phyloP scores from a whole-genome alignment of 2,113 vertebrate genomes.

The Vulpes lagopus region DNA sequence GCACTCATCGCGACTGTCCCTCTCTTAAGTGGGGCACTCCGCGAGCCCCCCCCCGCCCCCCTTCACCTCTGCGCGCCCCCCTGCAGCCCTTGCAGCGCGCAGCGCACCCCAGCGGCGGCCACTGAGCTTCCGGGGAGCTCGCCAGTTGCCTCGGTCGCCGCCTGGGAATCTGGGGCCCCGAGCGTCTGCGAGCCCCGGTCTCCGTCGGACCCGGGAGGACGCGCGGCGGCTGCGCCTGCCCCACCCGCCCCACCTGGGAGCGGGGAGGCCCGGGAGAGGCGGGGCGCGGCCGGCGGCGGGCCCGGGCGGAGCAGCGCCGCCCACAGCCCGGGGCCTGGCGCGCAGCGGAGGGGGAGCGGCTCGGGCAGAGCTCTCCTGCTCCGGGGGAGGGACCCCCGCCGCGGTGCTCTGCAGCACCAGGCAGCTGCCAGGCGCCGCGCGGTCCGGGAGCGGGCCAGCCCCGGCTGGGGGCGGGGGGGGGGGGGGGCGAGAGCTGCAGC shows the following conservation, averaged over 20 bases:
- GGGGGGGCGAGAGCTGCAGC: slow-evolving; percentile 54
- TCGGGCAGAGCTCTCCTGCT: not conserved
- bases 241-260: slow-evolving; percentile 59
- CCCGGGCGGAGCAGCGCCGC: not conserved
- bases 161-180: not conserved
- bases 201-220: not conserved
- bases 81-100: not conserved
- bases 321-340: not conserved
- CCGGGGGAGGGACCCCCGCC: slow-evolving; percentile 36
- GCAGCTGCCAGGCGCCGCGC: not conserved
- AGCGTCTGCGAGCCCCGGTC: not conserved
- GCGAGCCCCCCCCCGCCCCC: not conserved
- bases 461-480: not conserved
- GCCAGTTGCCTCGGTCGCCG: not conserved
- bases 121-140: slow-evolving; percentile 58
- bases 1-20: not conserved
- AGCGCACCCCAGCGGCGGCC: slow-evolving; percentile 71
- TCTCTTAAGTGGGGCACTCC: not conserved
- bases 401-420: not conserved
- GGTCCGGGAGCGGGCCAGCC: slow-evolving; percentile 56
- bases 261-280: not conserved
- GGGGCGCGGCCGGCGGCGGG: slow-evolving; percentile 4
- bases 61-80: not conserved
- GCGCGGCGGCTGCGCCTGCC: not conserved
- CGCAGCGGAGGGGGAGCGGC: slow-evolving; percentile 42